Base-by-base conservation (phyloP, 2,888 invertebrate species). In the Pammene aurita region DNA sequence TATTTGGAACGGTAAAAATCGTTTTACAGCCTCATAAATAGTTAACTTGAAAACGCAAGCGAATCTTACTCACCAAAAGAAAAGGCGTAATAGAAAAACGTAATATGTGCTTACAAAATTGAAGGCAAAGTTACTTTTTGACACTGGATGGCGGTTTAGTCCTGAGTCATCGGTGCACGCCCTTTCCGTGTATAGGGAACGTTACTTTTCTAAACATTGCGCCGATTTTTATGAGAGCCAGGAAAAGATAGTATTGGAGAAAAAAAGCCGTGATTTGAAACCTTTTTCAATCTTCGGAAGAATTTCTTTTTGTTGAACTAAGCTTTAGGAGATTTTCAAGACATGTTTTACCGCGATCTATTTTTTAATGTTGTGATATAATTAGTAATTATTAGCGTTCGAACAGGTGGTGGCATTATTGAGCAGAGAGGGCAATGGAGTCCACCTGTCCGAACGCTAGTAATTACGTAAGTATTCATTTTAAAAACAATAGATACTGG, bases 131-230 rank as follows among this genome's bases (percentile, higher is more conserved):
- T 50, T 10, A 38, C 61, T 13, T 61, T 61, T 61, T 34, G 16
- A 9, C 14, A 16, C 5, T 9, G 13, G 5, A 0, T 38, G 1
- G 9, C 7, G 50, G 38, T 54, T 69, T 64, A 58, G 38, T 13
- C 57, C 68, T 64, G 68, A 69, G 52, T 69, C 68, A 69, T 64
- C 68, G 13, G 50, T 58, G 64, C 58, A 58, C 68, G 68, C 68
- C 68, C 64, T 69, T 69, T 69, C 26, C 68, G 64, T 69, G 68
- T 69, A 57, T 38, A 35, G 13, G 13, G 58, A 54, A 16, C 52
- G 58, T 64, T 69, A 69, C 68, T 69, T 69, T 64, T 58, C 57
- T 42, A 69, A 68, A 60, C 41, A 46, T 10, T 46, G 44, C 55
- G 35, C 11, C 18, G 57, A 57, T 57, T n/a, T 55, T 57, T 57